phyloP scores from a whole-genome alignment of 2,888 invertebrate species.

The Leptinotarsa rubiginosa region DNA sequence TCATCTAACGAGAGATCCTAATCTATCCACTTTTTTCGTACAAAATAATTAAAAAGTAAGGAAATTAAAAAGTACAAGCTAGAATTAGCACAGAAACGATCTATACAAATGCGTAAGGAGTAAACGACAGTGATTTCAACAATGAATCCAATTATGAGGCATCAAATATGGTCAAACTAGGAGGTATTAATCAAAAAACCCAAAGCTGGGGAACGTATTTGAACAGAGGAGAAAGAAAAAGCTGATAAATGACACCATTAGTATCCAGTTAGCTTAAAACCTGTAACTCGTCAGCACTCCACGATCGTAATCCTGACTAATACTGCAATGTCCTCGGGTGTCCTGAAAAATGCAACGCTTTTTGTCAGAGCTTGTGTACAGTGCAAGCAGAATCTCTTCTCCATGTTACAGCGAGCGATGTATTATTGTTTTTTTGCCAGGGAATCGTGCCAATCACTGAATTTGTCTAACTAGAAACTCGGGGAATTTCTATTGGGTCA shows the following conservation, averaged over 20 bases:
- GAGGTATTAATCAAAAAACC: conserved; percentile 49
- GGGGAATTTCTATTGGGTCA: neutral
- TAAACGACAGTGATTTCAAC: neutral
- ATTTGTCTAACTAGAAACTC: neutral
- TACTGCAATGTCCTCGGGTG: conserved; percentile 48
- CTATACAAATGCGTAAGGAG: conserved; percentile 5
- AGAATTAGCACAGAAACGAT: conserved; percentile 12
- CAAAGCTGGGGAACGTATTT: conserved; percentile 55
- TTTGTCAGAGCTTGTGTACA: conserved; percentile 36
- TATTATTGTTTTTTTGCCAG: too few relatives aligned
- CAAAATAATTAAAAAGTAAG: conserved; percentile 5
- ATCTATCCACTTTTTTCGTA: conserved; percentile 3
- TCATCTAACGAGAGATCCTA: conserved; percentile 10
- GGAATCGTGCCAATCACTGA: neutral
- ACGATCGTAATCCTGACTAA: conserved; percentile 57
- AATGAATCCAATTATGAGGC: conserved; percentile 19
- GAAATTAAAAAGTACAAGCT: neutral
- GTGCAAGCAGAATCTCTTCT: neutral
- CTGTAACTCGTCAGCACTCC: conserved; percentile 53
- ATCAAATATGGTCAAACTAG: conserved; percentile 47
- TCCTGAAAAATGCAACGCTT: conserved; percentile 49
- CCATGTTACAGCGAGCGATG: neutral
- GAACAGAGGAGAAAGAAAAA: conserved; percentile 57
- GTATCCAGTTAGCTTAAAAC: conserved; percentile 61
- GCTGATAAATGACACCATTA: conserved; percentile 62